Base-by-base conservation (phyloP, 2,113 vertebrate species). In the Sapajus apella region DNA sequence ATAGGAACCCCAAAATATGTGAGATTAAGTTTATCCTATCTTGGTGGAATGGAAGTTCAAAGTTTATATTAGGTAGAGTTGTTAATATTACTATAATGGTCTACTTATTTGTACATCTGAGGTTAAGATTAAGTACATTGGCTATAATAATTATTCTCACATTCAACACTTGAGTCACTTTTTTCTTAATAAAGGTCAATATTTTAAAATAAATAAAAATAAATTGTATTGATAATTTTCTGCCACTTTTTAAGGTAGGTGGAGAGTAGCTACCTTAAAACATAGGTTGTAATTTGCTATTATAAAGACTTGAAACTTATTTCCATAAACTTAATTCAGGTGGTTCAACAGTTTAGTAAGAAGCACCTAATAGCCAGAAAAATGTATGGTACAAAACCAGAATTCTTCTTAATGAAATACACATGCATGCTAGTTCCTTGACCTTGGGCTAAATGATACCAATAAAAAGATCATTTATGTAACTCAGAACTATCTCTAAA, bases 401-500 rank as follows among this genome's bases (percentile, higher is more conserved):
- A 87, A 79, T 87, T 94, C 18, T 32, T 76, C 3, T 79, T 87
- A 90, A 91, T 75, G 68, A 97, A 86, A 70, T 55, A 30, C 6
- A 52, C 35, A 83, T 93, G 66, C 23, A 35, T 8, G 11, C 40
- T 82, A 35, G 43, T 92, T 96, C 12, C 47, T 35, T 96, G 91
- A 81, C 87, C 76, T 77, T 87, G 92, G 79, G 70, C 55, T 93
- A 90, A 94, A 61, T 5, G 25, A 84, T 37, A 68, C 37, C 79
- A 92, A 73, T 77, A 77, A 45, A 79, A 95, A 95, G 72, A 66
- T 84, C 37, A 75, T 81, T 93, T 77, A 47, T 81, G 43, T 89
- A 87, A 96, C 56, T 25, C 45, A 90, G 96, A 95, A 64, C 64
- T 77, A 66, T 88, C 58, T 95, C 90, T 95, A 77, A 96, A 95